Percentiles rank a stretch among this genome's conserved stretches.
Evolutionary conservation across 2,797 vertebrate genomes (phyloP).

Genomic region (Anabacerthia variegaticeps): DNA sequence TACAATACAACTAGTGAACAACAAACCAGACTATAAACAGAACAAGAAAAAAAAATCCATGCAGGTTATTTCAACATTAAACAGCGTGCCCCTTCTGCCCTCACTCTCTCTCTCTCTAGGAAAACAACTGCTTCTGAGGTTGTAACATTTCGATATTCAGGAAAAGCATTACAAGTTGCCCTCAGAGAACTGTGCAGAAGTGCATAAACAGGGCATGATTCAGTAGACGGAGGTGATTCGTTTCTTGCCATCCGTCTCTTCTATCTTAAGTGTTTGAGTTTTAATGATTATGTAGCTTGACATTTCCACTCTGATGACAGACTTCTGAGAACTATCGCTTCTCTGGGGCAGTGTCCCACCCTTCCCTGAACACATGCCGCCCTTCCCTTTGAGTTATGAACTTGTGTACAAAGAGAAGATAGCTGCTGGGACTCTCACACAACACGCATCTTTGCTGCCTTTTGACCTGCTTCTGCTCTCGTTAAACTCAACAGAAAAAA

Average conservation of each 20-base stretch:
- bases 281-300: background rate
- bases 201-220: background rate
- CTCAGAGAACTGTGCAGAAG: background rate
- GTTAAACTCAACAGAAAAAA: constrained; percentile 49
- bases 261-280: background rate
- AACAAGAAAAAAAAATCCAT: constrained; percentile 7
- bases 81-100: background rate
- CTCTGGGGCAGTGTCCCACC: background rate
- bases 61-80: background rate
- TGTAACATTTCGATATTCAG: constrained; percentile 4
- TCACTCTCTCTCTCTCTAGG: background rate
- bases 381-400: background rate
- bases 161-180: background rate
- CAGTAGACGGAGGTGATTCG: background rate
- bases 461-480: constrained; percentile 22
- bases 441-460: background rate
- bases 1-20: background rate
- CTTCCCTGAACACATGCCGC: background rate
- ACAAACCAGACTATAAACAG: background rate
- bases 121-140: background rate
- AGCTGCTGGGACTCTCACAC: background rate
- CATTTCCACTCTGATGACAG: background rate
- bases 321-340: background rate
- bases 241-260: background rate
- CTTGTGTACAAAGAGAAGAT: background rate